phyloP scores from a whole-genome alignment of 2,113 vertebrate genomes.

The Bufo bufo region DNA sequence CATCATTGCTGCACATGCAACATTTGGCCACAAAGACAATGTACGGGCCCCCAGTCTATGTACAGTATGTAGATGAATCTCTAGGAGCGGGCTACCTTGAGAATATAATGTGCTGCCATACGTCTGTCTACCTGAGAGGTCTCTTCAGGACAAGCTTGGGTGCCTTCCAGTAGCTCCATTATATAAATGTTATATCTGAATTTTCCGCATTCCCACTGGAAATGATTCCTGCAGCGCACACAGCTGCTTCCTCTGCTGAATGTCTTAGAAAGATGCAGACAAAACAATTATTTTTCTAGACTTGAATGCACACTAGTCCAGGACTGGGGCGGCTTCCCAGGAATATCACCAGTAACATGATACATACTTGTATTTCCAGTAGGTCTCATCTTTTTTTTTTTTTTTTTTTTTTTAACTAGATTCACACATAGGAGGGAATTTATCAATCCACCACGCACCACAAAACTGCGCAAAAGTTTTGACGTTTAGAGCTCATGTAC shows the following conservation, averaged over 20 bases:
- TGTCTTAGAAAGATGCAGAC: too few relatives aligned
- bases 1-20: neutral
- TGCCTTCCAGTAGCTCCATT: constrained; percentile 9
- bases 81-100: neutral
- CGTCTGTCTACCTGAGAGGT: neutral
- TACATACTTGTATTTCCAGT: too few relatives aligned
- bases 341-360: neutral
- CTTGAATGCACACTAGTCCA: neutral
- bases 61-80: neutral
- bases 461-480: too few relatives aligned
- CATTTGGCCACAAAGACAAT: neutral
- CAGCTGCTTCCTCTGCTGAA: neutral
- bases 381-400: too few relatives aligned
- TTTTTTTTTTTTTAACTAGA: too few relatives aligned
- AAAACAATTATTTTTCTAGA: neutral
- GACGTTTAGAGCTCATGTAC: too few relatives aligned
- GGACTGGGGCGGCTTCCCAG: neutral
- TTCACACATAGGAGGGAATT: too few relatives aligned
- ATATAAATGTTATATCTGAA: neutral
- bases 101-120: constrained; percentile 4
- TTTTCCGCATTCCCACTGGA: neutral
- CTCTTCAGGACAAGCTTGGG: neutral
- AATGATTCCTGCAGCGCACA: neutral
- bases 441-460: too few relatives aligned
- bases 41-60: neutral